phyloP scores from a whole-genome alignment of 1,140 invertebrate species.

The Piezodorus guildinii region DNA sequence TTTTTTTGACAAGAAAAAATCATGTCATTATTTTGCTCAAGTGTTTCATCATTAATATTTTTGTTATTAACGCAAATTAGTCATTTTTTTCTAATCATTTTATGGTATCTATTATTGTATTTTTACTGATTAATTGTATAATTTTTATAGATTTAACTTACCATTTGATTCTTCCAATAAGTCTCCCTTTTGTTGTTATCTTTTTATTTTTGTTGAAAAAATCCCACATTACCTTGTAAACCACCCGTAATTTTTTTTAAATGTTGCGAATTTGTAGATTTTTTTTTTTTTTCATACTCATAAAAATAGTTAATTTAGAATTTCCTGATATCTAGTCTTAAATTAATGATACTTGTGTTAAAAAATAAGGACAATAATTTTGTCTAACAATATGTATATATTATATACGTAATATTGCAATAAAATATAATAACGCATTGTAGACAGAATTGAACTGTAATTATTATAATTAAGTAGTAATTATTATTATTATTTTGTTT shows the following conservation, averaged over 20 bases:
- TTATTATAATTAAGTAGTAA: too few relatives aligned
- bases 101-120: constrained; percentile 6
- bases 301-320: constrained; percentile 4
- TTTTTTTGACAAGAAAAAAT: background rate
- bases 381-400: constrained; percentile 14
- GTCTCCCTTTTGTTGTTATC: constrained; percentile 10
- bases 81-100: background rate
- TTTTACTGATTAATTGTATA: constrained; percentile 4
- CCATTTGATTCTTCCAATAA: constrained; percentile 2
- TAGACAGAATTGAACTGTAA: too few relatives aligned
- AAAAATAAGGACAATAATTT: constrained; percentile 16
- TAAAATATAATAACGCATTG: background rate
- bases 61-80: background rate
- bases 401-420: constrained; percentile 5
- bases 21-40: constrained; percentile 13
- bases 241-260: background rate
- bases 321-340: constrained; percentile 18
- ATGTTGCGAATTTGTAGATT: background rate
- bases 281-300: constrained; percentile 16
- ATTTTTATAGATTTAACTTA: constrained; percentile 3
- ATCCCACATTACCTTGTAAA: constrained; percentile 1
- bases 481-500: too few relatives aligned
- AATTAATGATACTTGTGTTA: constrained; percentile 17
- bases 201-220: background rate
- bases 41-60: constrained; percentile 2